Base-by-base conservation (phyloP, 1,140 invertebrate genomes). In the Dendroctonus valens region DNA sequence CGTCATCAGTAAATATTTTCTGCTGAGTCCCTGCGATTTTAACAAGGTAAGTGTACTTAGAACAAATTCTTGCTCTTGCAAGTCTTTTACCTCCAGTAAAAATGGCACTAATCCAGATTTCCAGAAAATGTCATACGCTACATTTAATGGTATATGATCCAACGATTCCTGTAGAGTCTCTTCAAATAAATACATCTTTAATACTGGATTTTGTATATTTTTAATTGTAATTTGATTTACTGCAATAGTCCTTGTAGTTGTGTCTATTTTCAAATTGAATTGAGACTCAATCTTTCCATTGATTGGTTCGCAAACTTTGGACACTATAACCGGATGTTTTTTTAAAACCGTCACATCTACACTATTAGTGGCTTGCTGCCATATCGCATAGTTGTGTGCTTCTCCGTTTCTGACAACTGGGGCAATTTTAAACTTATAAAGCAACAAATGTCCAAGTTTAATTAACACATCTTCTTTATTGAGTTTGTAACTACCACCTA, bases 111-210 rank as follows among this genome's bases (percentile, higher is more conserved):
- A n/a, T 40, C 66, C 66, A 8, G 66, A 59, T 57, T 68, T 68
- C 66, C 66, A 68, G 50, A 68, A 68, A 12, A 60, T 15, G 15
- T 48, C 51, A 15, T 68, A 68, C 5, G 52, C 41, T 26, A 59
- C 11, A 52, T 62, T 53, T 26, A 68, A 37, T 37, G 53, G 59
- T 7, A 63, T 48, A 51, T 62, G 15, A 37, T 62, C 51, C 0
- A 51, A 8, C 1, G 48, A 41, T 39, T 67, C 39, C 8, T 39
- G 52, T 7, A 63, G 9, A 5, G 66, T 68, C 44, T 68, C 66
- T 15, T 68, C 66, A 46, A 68, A 68, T 7, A 68, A n/a, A 38
- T 62, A 68, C 66, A 68, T 68, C 41, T 68, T 62, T n/a, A 60
- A 12, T 9, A 60, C 40, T 3, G 66, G 44, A 11, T 60, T 62